phyloP scores from a whole-genome alignment of 2,113 vertebrate genomes.

The Phyllopteryx taeniolatus region DNA sequence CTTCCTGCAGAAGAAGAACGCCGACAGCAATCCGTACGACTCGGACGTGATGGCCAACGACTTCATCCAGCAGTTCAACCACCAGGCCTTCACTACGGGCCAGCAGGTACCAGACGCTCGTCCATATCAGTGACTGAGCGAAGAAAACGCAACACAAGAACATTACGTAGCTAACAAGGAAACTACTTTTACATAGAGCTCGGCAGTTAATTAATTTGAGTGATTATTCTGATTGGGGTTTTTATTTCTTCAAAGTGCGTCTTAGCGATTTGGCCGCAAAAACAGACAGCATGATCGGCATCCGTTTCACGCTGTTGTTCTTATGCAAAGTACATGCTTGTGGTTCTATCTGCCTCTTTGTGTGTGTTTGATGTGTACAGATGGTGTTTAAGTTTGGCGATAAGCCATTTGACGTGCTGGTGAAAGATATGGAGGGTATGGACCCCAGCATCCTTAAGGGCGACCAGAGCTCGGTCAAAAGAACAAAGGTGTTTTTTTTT shows the following conservation, averaged over 20 bases:
- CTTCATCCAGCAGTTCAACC: constrained; percentile 90
- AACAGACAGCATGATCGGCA: too few relatives aligned
- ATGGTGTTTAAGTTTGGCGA: constrained; percentile 89
- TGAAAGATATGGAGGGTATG: constrained; percentile 94
- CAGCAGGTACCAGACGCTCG: constrained; percentile 80
- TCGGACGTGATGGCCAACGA: constrained; percentile 91
- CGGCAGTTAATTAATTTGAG: too few relatives aligned
- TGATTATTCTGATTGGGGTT: too few relatives aligned
- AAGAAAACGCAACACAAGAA: too few relatives aligned
- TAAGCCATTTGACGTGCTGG: constrained; percentile 84
- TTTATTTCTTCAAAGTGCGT: too few relatives aligned
- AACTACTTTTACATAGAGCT: too few relatives aligned
- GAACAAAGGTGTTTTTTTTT: constrained; percentile 75
- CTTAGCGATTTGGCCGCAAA: too few relatives aligned
- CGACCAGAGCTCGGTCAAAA: constrained; percentile 75
- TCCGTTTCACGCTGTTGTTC: too few relatives aligned
- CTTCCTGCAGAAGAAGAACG: constrained; percentile 93
- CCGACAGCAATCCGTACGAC: constrained; percentile 90
- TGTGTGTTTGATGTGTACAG: constrained; percentile 57
- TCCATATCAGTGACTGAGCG: neutral
- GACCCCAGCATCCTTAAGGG: constrained; percentile 91
- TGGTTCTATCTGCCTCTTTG: neutral
- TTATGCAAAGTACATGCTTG: too few relatives aligned
- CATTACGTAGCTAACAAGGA: too few relatives aligned
- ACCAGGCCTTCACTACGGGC: constrained; percentile 84